Evolutionary conservation across 2,888 invertebrate genomes (phyloP).

Genomic region (Polymixis lichenea): DNA sequence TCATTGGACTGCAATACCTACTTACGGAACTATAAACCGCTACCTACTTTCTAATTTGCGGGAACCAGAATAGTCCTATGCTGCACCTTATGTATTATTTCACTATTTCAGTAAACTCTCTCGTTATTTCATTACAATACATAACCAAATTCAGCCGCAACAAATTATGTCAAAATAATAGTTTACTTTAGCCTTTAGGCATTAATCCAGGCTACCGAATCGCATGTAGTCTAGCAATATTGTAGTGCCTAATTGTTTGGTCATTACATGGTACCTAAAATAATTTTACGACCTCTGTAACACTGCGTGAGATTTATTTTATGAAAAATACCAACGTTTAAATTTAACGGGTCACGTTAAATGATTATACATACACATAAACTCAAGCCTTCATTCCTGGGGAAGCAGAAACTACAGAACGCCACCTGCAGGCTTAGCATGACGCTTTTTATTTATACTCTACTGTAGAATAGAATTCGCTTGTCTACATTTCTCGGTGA

Average conservation of each 20-base stretch:
- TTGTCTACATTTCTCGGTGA: too few species aligned
- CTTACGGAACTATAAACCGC: too few species aligned
- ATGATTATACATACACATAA: not conserved
- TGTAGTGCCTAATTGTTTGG: slow-evolving; percentile 52
- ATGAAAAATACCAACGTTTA: slow-evolving; percentile 16
- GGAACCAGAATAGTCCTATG: too few species aligned
- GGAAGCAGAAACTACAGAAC: too few species aligned
- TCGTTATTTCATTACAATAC: not conserved
- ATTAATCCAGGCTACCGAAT: slow-evolving; percentile 27
- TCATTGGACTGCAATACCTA: too few species aligned
- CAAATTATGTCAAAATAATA: not conserved
- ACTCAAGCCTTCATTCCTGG: too few species aligned
- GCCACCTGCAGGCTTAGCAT: too few species aligned
- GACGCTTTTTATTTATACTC: too few species aligned
- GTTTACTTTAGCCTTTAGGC: slow-evolving; percentile 12
- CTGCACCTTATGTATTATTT: too few species aligned
- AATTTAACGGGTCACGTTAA: slow-evolving; percentile 1
- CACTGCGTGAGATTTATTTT: slow-evolving; percentile 40
- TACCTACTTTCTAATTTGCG: too few species aligned
- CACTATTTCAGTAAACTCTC: too few species aligned
- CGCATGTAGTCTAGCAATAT: slow-evolving; percentile 57
- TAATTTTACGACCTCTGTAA: slow-evolving; percentile 33
- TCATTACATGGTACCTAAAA: slow-evolving; percentile 45
- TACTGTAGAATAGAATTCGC: too few species aligned
- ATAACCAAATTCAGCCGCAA: not conserved